phyloP scores from a whole-genome alignment of 2,113 vertebrate genomes.

The Trachemys scripta region DNA sequence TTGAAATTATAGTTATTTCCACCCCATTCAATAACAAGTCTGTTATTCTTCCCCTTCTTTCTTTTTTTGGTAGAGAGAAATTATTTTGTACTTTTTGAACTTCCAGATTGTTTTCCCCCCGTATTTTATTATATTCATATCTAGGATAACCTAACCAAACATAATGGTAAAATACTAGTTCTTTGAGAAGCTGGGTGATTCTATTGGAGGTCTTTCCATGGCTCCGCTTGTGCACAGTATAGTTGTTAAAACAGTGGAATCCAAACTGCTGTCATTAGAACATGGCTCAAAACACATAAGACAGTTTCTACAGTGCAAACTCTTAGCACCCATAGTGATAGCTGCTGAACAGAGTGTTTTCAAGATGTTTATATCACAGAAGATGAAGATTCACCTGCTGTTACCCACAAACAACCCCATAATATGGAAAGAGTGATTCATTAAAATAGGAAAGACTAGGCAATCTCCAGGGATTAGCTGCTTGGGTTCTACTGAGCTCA shows the following conservation, averaged over 20 bases:
- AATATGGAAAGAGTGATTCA: background rate
- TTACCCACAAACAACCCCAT: background rate
- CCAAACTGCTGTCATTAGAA: background rate
- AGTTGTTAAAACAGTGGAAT: background rate
- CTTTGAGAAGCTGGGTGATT: background rate
- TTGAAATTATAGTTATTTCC: background rate
- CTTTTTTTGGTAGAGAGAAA: background rate
- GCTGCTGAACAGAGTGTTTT: background rate
- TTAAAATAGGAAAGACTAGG: background rate
- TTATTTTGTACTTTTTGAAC: background rate
- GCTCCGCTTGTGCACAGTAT: background rate
- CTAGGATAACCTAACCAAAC: background rate
- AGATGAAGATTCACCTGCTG: background rate
- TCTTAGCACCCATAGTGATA: background rate
- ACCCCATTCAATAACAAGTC: background rate
- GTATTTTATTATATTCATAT: background rate
- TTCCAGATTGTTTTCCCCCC: background rate
- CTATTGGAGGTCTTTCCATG: background rate
- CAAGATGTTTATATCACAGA: background rate
- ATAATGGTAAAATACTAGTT: background rate
- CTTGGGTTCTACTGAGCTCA: too few relatives aligned
- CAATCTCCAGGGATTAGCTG: background rate
- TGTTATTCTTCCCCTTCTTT: background rate
- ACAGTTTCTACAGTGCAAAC: background rate
- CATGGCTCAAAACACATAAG: too few relatives aligned